Evolutionary conservation across 2,113 vertebrate species (phyloP).

Genomic region (Sitta europaea): DNA sequence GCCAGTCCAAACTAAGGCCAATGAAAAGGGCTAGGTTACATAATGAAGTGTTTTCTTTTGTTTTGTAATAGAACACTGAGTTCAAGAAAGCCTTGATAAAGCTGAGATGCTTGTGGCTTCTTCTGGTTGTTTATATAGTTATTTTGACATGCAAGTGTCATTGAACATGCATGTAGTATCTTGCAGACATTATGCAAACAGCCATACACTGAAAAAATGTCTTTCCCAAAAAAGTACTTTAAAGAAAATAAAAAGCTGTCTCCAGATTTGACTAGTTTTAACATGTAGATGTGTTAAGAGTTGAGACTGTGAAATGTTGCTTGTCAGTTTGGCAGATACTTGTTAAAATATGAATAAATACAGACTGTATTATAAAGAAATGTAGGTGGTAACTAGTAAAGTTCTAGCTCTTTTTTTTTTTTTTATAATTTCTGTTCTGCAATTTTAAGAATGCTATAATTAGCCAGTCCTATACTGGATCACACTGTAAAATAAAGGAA

Average conservation of each 20-base stretch:
- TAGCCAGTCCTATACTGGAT: not conserved
- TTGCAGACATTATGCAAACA: not conserved
- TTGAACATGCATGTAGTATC: not conserved
- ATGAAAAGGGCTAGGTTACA: not conserved
- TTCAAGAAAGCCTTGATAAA: not conserved
- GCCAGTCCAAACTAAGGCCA: not conserved
- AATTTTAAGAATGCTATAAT: not conserved
- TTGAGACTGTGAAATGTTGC: not conserved
- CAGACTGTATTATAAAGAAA: not conserved
- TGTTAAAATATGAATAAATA: not conserved
- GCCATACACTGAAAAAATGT: not conserved
- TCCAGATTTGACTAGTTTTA: not conserved
- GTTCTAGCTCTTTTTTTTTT: not conserved
- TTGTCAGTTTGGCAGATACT: not conserved
- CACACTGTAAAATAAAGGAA: not conserved
- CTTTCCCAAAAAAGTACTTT: not conserved
- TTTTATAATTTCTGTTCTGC: not conserved
- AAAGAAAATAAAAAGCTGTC: not conserved
- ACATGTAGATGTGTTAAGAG: not conserved
- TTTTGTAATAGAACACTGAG: not conserved
- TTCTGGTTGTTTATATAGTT: not conserved
- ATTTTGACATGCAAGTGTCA: not conserved
- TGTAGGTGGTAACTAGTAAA: not conserved
- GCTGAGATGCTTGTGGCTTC: not conserved
- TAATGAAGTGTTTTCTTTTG: not conserved